Evolutionary conservation across 2,797 vertebrate species (phyloP), one percentile per base, ranked within the genome.

Genomic region (Lophotriccus pileatus): DNA sequence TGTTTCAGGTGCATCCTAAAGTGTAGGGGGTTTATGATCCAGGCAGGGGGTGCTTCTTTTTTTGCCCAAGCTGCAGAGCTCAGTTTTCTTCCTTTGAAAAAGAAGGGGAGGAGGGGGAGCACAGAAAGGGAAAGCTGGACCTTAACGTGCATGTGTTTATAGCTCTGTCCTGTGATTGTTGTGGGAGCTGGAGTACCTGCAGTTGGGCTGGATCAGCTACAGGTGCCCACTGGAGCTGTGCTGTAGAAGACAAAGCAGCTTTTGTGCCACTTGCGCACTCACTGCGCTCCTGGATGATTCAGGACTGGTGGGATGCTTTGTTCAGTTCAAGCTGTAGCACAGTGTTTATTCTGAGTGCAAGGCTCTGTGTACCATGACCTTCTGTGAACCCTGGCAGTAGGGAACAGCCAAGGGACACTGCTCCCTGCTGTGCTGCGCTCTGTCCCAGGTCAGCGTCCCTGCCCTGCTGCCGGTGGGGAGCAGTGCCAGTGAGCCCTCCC

Each of bases 281-380:
- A 0, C 58, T 19, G 84, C 0, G 11, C 64, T 43, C 27, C 75
- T 6, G 39, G 39, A 7, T 1, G 68, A 4, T 2, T 9, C 2
- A 5, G 50, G 44, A 25, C 66, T 1, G 1, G 5, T 1, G 16
- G 0, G 14, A 43, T 32, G 77, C 49, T 43, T 36, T 6, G 0
- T 10, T 39, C 43, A 2, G 34, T 0, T 64, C 60, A 13, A 30
- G 58, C 90, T 55, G 47, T 72, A 23, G 47, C 47, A 14, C 23
- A 25, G 60, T 1, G 44, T 15, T 77, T 34, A 0, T 85, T 73
- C 64, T 2, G 4, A 72, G 67, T 0, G 6, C 18, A 15, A 14
- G 50, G 66, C 86, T 92, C 32, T 63, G 92, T 55, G 81, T 72
- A 0, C 59, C 0, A 2, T 74, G 78, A 76, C 87, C 89, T 32